These are phyloP conservation scores for Phrynocephalus versicolor DNA, from an alignment of 2,113 vertebrate genomes.

Conservation along the genomic window DNA sequence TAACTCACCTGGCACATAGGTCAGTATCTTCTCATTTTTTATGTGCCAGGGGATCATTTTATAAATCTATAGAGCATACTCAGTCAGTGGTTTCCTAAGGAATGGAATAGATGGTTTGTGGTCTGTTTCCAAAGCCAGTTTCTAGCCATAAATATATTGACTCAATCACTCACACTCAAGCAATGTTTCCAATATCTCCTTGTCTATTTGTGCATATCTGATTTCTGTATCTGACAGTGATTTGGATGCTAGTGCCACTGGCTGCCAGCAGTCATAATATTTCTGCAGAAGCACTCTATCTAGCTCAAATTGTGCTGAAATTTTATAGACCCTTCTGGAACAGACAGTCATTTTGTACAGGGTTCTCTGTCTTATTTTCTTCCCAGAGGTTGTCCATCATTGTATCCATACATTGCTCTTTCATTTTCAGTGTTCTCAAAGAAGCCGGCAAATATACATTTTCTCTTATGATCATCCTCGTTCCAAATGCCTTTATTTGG, in stretches of 20 bases:
- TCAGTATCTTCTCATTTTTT: background rate
- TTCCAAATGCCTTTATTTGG: background rate
- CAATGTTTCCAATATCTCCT: conserved; percentile 6
- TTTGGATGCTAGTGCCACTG: conserved; percentile 20
- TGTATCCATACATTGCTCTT: background rate
- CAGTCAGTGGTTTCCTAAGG: conserved; percentile 4
- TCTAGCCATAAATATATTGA: conserved; percentile 10
- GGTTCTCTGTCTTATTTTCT: background rate
- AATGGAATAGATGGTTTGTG: conserved; percentile 13
- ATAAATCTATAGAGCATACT: conserved; percentile 2
- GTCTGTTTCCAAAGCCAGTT: background rate
- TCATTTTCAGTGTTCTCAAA: background rate
- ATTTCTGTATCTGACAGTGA: conserved; percentile 7
- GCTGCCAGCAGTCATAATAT: background rate
- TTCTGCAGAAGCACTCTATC: conserved; percentile 17
- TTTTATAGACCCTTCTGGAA: conserved; percentile 13
- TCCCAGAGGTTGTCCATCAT: conserved; percentile 1
- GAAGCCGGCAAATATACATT: background rate
- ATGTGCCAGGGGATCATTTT: background rate
- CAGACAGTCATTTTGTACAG: background rate
- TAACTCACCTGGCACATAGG: background rate
- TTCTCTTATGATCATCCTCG: background rate
- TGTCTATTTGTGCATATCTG: background rate
- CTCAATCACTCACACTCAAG: conserved; percentile 14
- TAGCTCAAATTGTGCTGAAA: background rate